Conservation (phyloP, 2,888 invertebrate species). For the Pristionchus fissidentatus region DNA sequence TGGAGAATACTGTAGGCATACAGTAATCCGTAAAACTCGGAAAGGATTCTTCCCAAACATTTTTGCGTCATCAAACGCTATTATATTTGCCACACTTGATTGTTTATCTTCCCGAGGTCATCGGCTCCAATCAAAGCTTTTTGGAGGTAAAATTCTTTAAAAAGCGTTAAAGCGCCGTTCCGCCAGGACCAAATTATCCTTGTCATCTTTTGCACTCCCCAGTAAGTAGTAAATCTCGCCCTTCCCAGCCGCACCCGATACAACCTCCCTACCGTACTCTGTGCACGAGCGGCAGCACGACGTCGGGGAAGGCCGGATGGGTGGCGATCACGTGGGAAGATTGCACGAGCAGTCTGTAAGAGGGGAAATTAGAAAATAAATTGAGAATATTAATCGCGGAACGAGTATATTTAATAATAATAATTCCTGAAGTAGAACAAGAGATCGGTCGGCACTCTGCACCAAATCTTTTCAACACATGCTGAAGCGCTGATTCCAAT, state of each 20-base stretch:
- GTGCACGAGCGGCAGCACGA: slow-evolving; percentile 62
- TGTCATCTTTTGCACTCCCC: too few species aligned
- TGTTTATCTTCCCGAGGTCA: too few species aligned
- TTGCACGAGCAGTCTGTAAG: slow-evolving; percentile 50
- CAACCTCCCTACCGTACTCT: slow-evolving; percentile 50
- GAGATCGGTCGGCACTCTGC: background rate
- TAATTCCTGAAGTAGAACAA: background rate
- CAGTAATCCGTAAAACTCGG: background rate
- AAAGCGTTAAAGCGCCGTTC: too few species aligned
- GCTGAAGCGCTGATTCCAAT: too few species aligned
- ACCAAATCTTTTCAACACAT: background rate
- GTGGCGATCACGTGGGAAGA: slow-evolving; percentile 64
- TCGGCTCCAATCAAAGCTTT: too few species aligned
- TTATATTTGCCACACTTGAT: too few species aligned
- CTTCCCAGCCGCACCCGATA: background rate
- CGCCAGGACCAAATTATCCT: too few species aligned
- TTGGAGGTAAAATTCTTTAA: too few species aligned
- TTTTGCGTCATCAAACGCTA: background rate
- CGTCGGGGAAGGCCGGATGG: slow-evolving; percentile 66
- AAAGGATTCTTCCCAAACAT: too few species aligned
- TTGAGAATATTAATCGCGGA: background rate
- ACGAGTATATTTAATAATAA: background rate
- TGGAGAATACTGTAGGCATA: background rate
- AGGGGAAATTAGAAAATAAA: background rate
- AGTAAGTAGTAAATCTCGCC: background rate